phyloP scores from a whole-genome alignment of 2,888 invertebrate genomes.

The Dione juno region DNA sequence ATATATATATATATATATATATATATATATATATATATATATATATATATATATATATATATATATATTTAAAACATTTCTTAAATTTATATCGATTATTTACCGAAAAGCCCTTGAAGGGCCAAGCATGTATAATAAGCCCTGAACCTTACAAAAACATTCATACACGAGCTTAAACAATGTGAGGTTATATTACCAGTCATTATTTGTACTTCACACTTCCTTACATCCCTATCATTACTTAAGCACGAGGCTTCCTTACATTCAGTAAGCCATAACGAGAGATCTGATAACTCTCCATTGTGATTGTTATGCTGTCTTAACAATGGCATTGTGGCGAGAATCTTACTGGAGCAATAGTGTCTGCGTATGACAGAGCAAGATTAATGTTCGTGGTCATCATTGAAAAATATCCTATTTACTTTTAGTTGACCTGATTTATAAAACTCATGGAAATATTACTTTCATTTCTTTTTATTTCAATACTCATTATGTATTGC shows the following conservation, averaged over 20 bases:
- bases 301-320: constrained; percentile 42
- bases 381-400: constrained; percentile 35
- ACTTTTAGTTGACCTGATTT: not conserved
- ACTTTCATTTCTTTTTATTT: not conserved
- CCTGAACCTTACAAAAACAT: constrained; percentile 21
- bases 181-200: constrained; percentile 29
- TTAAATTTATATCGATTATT: not conserved
- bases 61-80: not conserved
- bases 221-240: constrained; percentile 37
- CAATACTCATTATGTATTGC: not conserved
- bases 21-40: too few relatives aligned
- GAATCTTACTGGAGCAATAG: constrained; percentile 34
- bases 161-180: constrained; percentile 30
- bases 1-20: not conserved
- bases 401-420: constrained; percentile 34
- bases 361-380: constrained; percentile 34
- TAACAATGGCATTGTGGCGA: constrained; percentile 37
- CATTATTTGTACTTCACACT: constrained; percentile 25
- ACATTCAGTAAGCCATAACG: constrained; percentile 41
- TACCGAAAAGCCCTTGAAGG: not conserved
- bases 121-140: not conserved
- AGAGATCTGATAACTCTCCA: constrained; percentile 41
- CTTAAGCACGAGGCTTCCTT: constrained; percentile 40
- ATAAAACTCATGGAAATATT: not conserved
- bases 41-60: not conserved